Evolutionary conservation across 2,888 invertebrate genomes (phyloP), one percentile per base, ranked within the genome.

Genomic region (Phalera bucephala): DNA sequence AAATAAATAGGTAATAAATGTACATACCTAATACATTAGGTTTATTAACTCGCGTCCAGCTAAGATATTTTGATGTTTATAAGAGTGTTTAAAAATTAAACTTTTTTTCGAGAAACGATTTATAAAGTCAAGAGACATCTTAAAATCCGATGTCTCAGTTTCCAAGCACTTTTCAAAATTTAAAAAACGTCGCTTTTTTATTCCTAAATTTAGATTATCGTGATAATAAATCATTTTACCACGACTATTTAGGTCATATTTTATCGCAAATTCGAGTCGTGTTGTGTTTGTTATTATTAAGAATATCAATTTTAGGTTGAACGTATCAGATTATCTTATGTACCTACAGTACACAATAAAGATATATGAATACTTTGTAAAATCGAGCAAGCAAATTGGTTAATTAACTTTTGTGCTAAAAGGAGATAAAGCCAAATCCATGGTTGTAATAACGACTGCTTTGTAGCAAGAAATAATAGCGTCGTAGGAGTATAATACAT

Each of bases 221-320:
- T 38, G 54, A 54, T 52, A 7, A 51, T 36, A 45, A 44, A 45
- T 40, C 52, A 45, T 25, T 48, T 43, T 40, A n/a, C n/a, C n/a
- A n/a, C 31, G n/a, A 40, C 6, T 52, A 66, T 64, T 39, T 72
- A 35, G 64, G 69, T 54, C 64, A 64, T 45, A 45, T 51, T 57
- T 68, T 72, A 73, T 73, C 70, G 44, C 49, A 7, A 42, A 51
- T 52, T 23, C 36, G 31, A 52, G 48, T 45, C 52, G 62, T 42
- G 36, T 52, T 41, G n/a, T n/a, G n/a, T n/a, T 40, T 50, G 49
- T 49, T 52, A 47, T 52, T 54, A 52, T 55, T 45, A 35, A 31
- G 32, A 36, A 53, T 54, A 46, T 49, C 36, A 44, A 40, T 25
- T 43, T 31, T 39, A 11, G 44, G 41, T 25, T n/a, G 10, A 10